Evolutionary conservation across 1,140 invertebrate genomes (phyloP).

Genomic region (Nymphalis io): DNA sequence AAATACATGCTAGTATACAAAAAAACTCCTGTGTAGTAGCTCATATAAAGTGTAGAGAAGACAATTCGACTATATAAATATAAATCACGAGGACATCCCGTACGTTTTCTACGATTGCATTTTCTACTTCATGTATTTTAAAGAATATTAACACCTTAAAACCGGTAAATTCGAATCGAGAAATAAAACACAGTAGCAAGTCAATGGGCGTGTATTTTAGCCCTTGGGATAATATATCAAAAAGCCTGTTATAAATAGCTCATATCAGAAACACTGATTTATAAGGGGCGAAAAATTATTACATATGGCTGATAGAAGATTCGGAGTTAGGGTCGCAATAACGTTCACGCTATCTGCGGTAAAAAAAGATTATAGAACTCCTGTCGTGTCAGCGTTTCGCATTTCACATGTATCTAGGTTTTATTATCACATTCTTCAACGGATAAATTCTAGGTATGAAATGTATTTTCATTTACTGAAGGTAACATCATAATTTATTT

Average conservation of each 20-base stretch:
- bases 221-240: slow-evolving; percentile 34
- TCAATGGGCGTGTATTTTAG: slow-evolving; percentile 34
- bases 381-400: slow-evolving; percentile 30
- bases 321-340: slow-evolving; percentile 37
- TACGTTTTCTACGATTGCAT: slow-evolving; percentile 10
- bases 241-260: slow-evolving; percentile 37
- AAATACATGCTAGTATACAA: too few species aligned
- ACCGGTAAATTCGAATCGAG: slow-evolving; percentile 6
- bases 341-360: slow-evolving; percentile 31
- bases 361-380: slow-evolving; percentile 33
- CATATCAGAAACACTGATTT: slow-evolving; percentile 43
- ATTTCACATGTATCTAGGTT: neutral
- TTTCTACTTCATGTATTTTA: neutral
- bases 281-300: slow-evolving; percentile 42
- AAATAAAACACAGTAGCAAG: slow-evolving; percentile 30
- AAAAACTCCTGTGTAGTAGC: too few species aligned
- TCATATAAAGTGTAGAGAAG: neutral
- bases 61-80: slow-evolving; percentile 1
- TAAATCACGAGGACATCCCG: slow-evolving; percentile 1
- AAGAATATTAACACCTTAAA: slow-evolving; percentile 1
- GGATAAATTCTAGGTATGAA: too few species aligned
- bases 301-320: slow-evolving; percentile 39
- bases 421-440: neutral
- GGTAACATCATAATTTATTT: too few species aligned
- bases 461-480: too few species aligned